A percentile compares a stretch with the other conserved stretches of the same genome.
These are phyloP conservation scores for Gymnothorax javanicus DNA, from an alignment of 2,797 vertebrate genomes.

Conservation along the genomic window DNA sequence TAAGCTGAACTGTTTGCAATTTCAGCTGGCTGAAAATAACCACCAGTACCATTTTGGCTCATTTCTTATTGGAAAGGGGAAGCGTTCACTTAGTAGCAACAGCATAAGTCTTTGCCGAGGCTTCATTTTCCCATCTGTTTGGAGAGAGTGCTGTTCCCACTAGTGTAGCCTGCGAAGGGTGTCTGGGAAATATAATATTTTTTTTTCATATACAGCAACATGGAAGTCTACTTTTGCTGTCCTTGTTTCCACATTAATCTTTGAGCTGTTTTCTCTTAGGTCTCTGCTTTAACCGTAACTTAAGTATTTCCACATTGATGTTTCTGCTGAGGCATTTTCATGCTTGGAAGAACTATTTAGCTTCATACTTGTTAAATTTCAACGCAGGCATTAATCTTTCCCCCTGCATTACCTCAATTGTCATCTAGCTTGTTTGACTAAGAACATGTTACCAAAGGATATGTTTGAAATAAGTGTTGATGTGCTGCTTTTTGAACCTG, in stretches of 20 bases:
- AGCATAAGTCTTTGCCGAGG: neutral
- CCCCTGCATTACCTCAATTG: neutral
- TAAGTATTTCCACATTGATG: conserved; percentile 48
- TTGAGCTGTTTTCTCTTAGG: conserved; percentile 64
- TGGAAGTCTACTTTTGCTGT: conserved; percentile 29
- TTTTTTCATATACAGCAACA: conserved; percentile 44
- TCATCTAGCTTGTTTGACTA: neutral
- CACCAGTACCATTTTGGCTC: neutral
- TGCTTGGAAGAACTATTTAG: conserved; percentile 47
- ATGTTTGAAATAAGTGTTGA: too few species aligned
- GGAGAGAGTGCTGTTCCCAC: conserved; percentile 22
- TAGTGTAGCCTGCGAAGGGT: conserved; percentile 20
- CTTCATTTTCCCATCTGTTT: conserved; percentile 27
- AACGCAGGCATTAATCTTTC: neutral
- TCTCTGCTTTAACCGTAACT: conserved; percentile 52
- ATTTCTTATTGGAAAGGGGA: neutral
- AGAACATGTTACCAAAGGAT: too few species aligned
- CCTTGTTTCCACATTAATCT: conserved; percentile 55
- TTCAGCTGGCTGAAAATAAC: neutral
- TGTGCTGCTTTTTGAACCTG: too few species aligned
- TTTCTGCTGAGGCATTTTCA: conserved; percentile 48
- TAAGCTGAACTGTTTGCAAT: neutral
- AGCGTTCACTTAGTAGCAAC: neutral
- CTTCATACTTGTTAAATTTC: conserved; percentile 36
- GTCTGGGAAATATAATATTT: conserved; percentile 3